Conservation (phyloP, 2,888 invertebrate genomes). For the Drosophila mayaguana region DNA sequence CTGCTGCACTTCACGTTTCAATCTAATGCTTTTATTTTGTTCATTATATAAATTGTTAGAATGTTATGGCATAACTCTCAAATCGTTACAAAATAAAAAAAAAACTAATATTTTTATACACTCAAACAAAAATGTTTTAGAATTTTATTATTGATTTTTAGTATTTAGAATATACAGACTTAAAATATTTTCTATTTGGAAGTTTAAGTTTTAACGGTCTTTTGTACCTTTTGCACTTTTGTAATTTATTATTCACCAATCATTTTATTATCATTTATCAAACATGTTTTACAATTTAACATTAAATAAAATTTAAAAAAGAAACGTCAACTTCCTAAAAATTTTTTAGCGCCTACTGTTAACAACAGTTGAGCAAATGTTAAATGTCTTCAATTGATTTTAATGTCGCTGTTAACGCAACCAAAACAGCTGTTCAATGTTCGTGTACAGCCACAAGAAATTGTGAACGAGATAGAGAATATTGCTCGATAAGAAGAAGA, state of each 20-base stretch:
- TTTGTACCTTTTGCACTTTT: not conserved
- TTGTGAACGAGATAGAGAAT: conserved; percentile 33
- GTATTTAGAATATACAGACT: not conserved
- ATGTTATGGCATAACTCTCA: not conserved
- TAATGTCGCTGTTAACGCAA: not conserved
- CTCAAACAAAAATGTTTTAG: not conserved
- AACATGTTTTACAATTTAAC: not conserved
- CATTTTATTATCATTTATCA: too few relatives aligned
- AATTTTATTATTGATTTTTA: not conserved
- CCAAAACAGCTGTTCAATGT: conserved; percentile 31
- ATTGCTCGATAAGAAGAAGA: conserved; percentile 42
- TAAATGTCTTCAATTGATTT: not conserved
- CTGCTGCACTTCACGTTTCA: not conserved
- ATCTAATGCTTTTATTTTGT: not conserved
- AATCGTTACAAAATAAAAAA: not conserved
- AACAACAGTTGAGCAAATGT: conserved; percentile 2
- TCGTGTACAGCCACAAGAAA: conserved; percentile 50
- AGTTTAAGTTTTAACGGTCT: not conserved
- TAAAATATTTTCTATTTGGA: not conserved
- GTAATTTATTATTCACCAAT: not conserved
- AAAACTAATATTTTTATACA: fast-evolving
- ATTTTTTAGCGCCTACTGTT: not conserved
- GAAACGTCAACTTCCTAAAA: too few relatives aligned
- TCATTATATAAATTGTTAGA: conserved; percentile 4
- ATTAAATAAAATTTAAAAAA: not conserved